Percentiles rank a stretch among this genome's conserved stretches.
Conservation (phyloP, 2,888 invertebrate species). For the Zygogramma bicolorata region DNA sequence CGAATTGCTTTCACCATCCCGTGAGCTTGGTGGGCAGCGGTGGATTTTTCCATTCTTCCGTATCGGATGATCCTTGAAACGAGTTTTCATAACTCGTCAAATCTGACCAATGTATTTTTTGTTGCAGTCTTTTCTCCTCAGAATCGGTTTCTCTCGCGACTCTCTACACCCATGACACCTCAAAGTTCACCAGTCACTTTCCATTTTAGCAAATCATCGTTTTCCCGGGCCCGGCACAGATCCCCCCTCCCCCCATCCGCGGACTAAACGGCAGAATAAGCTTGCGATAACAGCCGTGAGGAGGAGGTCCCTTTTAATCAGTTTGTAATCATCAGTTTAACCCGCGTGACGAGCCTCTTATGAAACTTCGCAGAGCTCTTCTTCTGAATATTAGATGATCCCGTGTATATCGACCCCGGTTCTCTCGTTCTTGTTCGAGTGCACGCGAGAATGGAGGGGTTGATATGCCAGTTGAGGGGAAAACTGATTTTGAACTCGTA, state of each 20-base stretch:
- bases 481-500: too few species aligned
- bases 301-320: constrained; percentile 61
- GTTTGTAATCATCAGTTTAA: constrained; percentile 64
- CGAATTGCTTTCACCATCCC: too few species aligned
- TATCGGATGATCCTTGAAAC: too few species aligned
- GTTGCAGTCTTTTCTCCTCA: too few species aligned
- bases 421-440: not conserved
- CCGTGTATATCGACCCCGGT: not conserved
- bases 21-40: too few species aligned
- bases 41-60: too few species aligned
- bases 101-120: too few species aligned
- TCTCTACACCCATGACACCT: not conserved
- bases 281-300: constrained; percentile 58
- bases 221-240: not conserved
- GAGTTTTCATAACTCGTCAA: too few species aligned
- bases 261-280: constrained; percentile 55
- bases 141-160: not conserved
- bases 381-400: constrained; percentile 6
- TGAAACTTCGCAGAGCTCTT: constrained; percentile 8
- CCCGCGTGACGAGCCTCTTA: constrained; percentile 62
- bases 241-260: not conserved
- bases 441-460: not conserved
- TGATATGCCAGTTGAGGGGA: not conserved
- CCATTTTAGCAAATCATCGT: constrained; percentile 1
- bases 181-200: not conserved